Percentiles rank a stretch among this genome's conserved stretches.
These are phyloP conservation scores for Plebejus anna DNA, from an alignment of 2,888 invertebrate genomes.

Conservation along the genomic window DNA sequence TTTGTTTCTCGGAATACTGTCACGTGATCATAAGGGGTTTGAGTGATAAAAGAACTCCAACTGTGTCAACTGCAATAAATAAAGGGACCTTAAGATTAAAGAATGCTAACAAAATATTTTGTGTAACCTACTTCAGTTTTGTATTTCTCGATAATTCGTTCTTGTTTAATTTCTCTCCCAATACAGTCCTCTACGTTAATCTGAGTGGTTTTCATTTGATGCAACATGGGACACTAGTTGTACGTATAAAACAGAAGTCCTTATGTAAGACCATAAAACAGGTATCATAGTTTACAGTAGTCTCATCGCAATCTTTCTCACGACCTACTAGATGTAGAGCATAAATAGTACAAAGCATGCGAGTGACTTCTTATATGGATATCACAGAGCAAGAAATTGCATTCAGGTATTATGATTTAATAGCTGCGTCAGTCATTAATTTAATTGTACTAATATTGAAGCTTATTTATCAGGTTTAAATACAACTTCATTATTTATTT, in stretches of 20 bases:
- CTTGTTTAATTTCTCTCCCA: not conserved
- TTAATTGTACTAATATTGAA: not conserved
- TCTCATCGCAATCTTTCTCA: constrained; percentile 31
- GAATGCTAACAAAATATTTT: not conserved
- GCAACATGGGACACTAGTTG: not conserved
- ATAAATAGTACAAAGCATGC: constrained; percentile 28
- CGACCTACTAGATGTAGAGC: constrained; percentile 24
- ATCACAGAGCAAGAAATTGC: constrained; percentile 38
- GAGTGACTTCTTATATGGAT: constrained; percentile 39
- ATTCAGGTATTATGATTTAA: not conserved
- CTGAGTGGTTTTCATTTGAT: not conserved
- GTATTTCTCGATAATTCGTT: not conserved
- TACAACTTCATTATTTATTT: not conserved
- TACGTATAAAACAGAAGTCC: not conserved
- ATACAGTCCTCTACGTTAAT: not conserved
- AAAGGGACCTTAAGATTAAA: not conserved
- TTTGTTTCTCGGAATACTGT: constrained; percentile 34
- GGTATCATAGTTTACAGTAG: constrained; percentile 21
- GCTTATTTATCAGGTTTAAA: not conserved
- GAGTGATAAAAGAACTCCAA: constrained; percentile 3
- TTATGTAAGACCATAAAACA: constrained; percentile 8
- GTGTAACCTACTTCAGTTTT: not conserved
- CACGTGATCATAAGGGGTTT: constrained; percentile 24
- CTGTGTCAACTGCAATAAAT: constrained; percentile 8
- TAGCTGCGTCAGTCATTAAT: not conserved